phyloP scores from a whole-genome alignment of 2,888 invertebrate species.

The Diplazon laetatorius region DNA sequence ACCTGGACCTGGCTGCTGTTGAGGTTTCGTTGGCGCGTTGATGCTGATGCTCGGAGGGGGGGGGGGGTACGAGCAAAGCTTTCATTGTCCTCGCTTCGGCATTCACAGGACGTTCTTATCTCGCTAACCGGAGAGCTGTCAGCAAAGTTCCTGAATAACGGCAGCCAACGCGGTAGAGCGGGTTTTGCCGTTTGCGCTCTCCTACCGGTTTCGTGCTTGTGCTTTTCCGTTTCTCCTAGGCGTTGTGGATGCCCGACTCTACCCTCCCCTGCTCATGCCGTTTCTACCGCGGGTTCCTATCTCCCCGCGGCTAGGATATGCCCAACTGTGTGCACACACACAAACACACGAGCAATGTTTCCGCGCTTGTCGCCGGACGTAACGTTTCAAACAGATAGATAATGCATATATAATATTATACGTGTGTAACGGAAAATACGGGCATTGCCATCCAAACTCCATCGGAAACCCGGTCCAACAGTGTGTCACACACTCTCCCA shows the following conservation, averaged over 20 bases:
- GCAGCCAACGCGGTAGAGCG: conserved; percentile 64
- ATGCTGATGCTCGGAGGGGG: conserved; percentile 58
- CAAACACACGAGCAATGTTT: conserved; percentile 74
- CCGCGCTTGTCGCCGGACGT: conserved; percentile 78
- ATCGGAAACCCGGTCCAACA: conserved; percentile 41
- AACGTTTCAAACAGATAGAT: conserved; percentile 77
- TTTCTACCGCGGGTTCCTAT: conserved; percentile 72
- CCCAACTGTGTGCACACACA: conserved; percentile 74
- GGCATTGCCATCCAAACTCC: conserved; percentile 41
- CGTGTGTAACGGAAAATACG: conserved; percentile 24
- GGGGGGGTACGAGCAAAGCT: conserved; percentile 70
- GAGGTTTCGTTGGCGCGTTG: conserved; percentile 16
- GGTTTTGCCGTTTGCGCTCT: conserved; percentile 49
- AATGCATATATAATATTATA: conserved; percentile 72
- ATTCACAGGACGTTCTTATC: conserved; percentile 82
- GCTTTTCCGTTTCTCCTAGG: conserved; percentile 11
- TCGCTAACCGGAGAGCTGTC: conserved; percentile 82
- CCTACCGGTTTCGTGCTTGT: conserved; percentile 44
- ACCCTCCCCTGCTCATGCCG: background rate
- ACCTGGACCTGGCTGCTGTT: conserved; percentile 57
- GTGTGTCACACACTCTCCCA: background rate
- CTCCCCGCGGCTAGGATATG: conserved; percentile 79
- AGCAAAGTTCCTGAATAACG: conserved; percentile 82
- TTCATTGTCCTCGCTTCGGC: conserved; percentile 80
- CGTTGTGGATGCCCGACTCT: conserved; percentile 14